Conservation (phyloP, 2,888 invertebrate genomes). For the Nebria brevicollis region DNA sequence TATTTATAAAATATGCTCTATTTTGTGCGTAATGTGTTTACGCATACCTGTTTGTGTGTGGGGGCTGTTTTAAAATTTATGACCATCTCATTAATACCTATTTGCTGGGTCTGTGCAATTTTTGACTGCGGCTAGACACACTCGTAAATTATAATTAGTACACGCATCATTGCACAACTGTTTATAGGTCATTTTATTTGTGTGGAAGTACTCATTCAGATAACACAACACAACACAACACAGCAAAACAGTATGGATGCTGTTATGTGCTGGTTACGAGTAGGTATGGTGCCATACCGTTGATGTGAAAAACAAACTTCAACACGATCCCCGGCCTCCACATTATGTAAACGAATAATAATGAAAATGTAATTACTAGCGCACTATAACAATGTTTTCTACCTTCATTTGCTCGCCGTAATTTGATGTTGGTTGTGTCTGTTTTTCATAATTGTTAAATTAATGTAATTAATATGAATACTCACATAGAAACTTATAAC, state of each 20-base stretch:
- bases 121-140: slow-evolving; percentile 12
- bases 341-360: slow-evolving; percentile 14
- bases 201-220: slow-evolving; percentile 4
- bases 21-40: background rate
- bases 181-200: slow-evolving; percentile 16
- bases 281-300: background rate
- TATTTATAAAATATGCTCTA: background rate
- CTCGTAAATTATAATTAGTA: slow-evolving; percentile 21
- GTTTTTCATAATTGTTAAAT: slow-evolving; percentile 1
- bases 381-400: slow-evolving; percentile 13
- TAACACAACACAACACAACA: background rate
- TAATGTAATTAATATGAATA: background rate
- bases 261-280: background rate
- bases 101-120: slow-evolving; percentile 8
- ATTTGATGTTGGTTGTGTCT: background rate
- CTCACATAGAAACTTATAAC: background rate
- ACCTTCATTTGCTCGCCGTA: slow-evolving; percentile 7
- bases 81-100: slow-evolving; percentile 10
- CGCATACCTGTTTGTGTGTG: background rate
- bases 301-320: slow-evolving; percentile 3
- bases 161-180: slow-evolving; percentile 11
- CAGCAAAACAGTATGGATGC: background rate
- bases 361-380: slow-evolving; percentile 19
- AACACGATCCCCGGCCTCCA: slow-evolving; percentile 4
- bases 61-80: slow-evolving; percentile 5